These are phyloP conservation scores for Nannoperca obscura DNA, from an alignment of 2,797 vertebrate species.

Conservation along the genomic window DNA sequence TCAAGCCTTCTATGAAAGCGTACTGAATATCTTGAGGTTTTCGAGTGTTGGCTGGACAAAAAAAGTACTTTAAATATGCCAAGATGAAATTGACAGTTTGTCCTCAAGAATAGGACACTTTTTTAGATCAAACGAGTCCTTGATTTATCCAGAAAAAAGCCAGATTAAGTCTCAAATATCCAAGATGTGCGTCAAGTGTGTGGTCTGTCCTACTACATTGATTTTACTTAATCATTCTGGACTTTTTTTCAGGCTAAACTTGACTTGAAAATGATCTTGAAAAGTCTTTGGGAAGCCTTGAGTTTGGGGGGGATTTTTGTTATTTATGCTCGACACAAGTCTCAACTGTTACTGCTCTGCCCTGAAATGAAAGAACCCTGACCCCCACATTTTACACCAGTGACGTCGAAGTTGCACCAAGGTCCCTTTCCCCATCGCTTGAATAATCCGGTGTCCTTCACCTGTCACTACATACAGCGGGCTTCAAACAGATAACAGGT, in stretches of 20 bases:
- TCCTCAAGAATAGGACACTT: neutral
- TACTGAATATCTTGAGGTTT: neutral
- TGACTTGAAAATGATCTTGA: neutral
- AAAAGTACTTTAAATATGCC: neutral
- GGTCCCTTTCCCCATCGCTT: neutral
- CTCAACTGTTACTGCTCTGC: neutral
- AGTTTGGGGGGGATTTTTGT: neutral
- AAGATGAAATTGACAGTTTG: neutral
- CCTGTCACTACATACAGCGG: constrained; percentile 3
- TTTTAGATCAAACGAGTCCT: neutral
- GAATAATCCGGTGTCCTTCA: constrained; percentile 44
- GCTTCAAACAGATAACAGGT: constrained; percentile 32
- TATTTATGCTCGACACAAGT: neutral
- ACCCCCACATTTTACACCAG: neutral
- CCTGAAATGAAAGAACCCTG: neutral
- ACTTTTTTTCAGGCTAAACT: neutral
- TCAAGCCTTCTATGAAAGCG: neutral
- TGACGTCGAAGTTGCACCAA: constrained; percentile 12
- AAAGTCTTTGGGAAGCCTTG: neutral
- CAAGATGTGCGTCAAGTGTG: neutral
- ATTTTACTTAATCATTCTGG: neutral
- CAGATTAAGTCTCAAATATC: neutral
- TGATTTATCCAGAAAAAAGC: too few species aligned
- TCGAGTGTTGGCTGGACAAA: neutral
- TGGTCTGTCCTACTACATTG: neutral